These are phyloP conservation scores for Gandaritis pyraliata DNA, from an alignment of 2,888 invertebrate genomes.

Conservation along the genomic window DNA sequence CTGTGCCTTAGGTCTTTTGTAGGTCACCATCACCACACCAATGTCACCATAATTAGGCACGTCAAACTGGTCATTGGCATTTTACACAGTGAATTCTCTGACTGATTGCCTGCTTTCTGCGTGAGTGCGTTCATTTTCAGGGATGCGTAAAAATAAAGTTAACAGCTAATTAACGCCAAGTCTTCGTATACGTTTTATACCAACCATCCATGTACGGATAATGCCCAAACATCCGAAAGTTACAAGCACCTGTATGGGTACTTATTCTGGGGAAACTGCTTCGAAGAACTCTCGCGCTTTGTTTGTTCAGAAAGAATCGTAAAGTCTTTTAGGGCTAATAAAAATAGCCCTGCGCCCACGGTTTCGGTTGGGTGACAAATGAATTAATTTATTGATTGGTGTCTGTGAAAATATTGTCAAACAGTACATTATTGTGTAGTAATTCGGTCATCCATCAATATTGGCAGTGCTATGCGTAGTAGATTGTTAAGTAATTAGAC, in stretches of 20 bases:
- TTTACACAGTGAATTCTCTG: no score
- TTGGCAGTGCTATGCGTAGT: no score
- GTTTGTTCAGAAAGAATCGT: constrained; percentile 50
- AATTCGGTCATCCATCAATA: no score
- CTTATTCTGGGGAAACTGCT: constrained; percentile 31
- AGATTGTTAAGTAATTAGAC: no score
- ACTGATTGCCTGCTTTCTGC: constrained; percentile 8
- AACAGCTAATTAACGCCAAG: constrained; percentile 28
- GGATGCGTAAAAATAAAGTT: constrained; percentile 36
- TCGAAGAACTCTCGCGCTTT: constrained; percentile 36
- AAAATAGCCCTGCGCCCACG: constrained; percentile 48
- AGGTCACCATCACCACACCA: no score
- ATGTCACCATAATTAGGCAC: no score
- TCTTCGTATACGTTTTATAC: constrained; percentile 19
- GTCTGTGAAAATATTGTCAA: background rate
- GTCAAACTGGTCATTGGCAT: no score
- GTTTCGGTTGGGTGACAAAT: constrained; percentile 29
- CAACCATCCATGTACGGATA: constrained; percentile 26
- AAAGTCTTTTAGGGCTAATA: constrained; percentile 49
- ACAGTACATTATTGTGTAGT: no score
- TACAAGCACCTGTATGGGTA: constrained; percentile 41
- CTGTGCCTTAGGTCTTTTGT: no score
- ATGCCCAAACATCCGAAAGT: constrained; percentile 36
- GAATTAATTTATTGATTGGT: constrained; percentile 10
- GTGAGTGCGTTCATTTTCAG: constrained; percentile 1